These are phyloP conservation scores for Opisthograptis luteolata DNA, from an alignment of 2,888 invertebrate species.

Conservation along the genomic window DNA sequence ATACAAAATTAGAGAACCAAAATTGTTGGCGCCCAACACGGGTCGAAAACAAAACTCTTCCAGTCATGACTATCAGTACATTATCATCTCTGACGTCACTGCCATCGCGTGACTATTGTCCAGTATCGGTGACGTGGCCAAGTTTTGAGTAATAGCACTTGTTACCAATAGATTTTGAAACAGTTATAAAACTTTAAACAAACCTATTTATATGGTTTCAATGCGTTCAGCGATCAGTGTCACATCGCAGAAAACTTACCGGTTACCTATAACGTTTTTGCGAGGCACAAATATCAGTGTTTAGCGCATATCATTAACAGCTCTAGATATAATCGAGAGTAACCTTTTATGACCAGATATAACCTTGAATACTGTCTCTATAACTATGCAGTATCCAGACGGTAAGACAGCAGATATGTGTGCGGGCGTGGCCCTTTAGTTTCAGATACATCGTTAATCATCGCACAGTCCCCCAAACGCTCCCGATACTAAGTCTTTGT, in stretches of 20 bases:
- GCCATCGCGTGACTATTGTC: slow-evolving; percentile 58
- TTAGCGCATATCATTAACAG: too few relatives aligned
- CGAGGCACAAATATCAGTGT: too few relatives aligned
- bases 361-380: neutral
- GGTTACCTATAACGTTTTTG: too few relatives aligned
- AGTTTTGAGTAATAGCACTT: slow-evolving; percentile 59
- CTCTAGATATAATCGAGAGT: too few relatives aligned
- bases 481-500: slow-evolving; percentile 39
- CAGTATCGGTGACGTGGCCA: slow-evolving; percentile 61
- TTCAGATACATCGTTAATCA: slow-evolving; percentile 38
- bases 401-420: slow-evolving; percentile 29
- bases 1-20: too few relatives aligned
- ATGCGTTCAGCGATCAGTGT: too few relatives aligned
- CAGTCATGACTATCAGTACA: slow-evolving; percentile 10
- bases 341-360: too few relatives aligned
- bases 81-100: slow-evolving; percentile 38
- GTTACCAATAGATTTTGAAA: slow-evolving; percentile 49
- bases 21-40: slow-evolving; percentile 21
- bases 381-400: slow-evolving; percentile 9
- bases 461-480: slow-evolving; percentile 30
- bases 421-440: slow-evolving; percentile 35
- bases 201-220: too few relatives aligned
- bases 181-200: too few relatives aligned
- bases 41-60: slow-evolving; percentile 8
- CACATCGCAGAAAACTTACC: too few relatives aligned